phyloP scores from a whole-genome alignment of 2,797 vertebrate genomes.

The Arctocebus calabarensis region DNA sequence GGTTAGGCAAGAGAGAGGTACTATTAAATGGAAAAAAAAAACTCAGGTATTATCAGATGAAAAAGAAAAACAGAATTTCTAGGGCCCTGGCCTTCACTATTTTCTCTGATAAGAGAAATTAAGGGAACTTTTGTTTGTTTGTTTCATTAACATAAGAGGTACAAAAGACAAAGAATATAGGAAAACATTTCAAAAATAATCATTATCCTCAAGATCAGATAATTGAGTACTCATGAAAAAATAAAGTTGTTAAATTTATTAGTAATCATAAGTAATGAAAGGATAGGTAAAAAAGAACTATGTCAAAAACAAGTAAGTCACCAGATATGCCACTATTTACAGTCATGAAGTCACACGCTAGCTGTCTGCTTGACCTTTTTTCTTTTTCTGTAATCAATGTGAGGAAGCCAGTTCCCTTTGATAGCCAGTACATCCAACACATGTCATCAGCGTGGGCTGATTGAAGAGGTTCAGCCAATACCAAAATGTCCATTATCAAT shows the following conservation, averaged over 20 bases:
- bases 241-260: slow-evolving; percentile 9
- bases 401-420: not conserved
- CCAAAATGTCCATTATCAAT: not conserved
- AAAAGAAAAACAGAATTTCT: not conserved
- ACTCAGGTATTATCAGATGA: not conserved
- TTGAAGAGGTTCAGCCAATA: not conserved
- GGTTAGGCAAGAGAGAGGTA: not conserved
- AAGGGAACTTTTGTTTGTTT: not conserved
- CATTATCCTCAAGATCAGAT: not conserved
- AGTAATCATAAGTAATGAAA: not conserved
- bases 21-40: not conserved
- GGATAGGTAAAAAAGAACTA: not conserved
- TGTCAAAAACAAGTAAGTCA: not conserved
- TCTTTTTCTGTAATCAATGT: not conserved
- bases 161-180: not conserved
- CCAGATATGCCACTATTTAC: not conserved
- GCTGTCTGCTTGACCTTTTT: not conserved
- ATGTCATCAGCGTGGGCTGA: not conserved
- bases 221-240: not conserved
- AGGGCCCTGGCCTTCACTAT: not conserved
- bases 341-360: not conserved
- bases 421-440: not conserved
- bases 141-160: not conserved
- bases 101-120: not conserved
- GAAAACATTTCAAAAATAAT: slow-evolving; percentile 25